These are phyloP conservation scores for Dorcus parallelipipedus DNA, from an alignment of 2,888 invertebrate species.

Conservation along the genomic window DNA sequence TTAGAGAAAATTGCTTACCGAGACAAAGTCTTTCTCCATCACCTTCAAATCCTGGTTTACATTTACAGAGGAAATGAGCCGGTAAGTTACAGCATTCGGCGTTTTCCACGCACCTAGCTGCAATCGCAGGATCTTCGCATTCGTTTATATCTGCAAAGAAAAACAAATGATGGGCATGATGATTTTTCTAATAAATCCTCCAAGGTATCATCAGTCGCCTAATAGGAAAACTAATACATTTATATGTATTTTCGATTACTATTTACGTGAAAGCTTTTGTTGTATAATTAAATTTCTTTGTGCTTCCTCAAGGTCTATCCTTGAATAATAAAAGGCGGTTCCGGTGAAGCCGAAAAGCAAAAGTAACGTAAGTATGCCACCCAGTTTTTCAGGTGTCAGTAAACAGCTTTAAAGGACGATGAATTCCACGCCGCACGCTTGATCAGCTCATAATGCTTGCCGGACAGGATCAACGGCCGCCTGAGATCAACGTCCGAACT, in stretches of 20 bases:
- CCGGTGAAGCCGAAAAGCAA: constrained; percentile 16
- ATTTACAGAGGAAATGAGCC: constrained; percentile 92
- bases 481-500: constrained; percentile 24
- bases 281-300: too few relatives aligned
- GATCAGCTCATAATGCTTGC: too few relatives aligned
- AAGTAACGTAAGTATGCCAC: constrained; percentile 19
- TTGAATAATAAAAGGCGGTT: too few relatives aligned
- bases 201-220: too few relatives aligned
- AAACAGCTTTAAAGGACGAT: background rate
- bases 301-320: too few relatives aligned
- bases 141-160: constrained; percentile 80
- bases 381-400: constrained; percentile 14
- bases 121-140: constrained; percentile 82
- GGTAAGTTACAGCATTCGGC: constrained; percentile 94
- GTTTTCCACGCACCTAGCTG: constrained; percentile 82
- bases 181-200: too few relatives aligned
- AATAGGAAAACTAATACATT: too few relatives aligned
- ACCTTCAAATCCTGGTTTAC: constrained; percentile 85
- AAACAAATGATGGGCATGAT: too few relatives aligned
- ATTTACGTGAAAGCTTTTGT: background rate
- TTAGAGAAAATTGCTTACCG: constrained; percentile 53
- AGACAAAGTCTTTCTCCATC: constrained; percentile 85
- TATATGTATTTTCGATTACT: background rate
- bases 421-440: too few relatives aligned
- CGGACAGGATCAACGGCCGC: background rate